Evolutionary conservation across 2,888 invertebrate genomes (phyloP).

Genomic region (Scaptomyza cyrtandrae): DNA sequence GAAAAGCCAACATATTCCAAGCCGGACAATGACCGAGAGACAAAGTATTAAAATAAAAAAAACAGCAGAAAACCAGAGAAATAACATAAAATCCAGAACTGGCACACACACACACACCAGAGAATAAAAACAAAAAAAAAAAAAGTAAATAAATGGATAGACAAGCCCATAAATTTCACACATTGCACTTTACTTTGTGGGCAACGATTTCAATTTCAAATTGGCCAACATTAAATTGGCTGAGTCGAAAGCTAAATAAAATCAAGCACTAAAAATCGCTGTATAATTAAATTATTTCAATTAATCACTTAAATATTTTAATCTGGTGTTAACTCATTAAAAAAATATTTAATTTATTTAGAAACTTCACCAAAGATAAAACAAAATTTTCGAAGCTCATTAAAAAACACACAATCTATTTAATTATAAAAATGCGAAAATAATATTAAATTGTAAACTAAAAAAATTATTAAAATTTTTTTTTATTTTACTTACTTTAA

Average conservation of each 20-base stretch:
- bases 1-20: conserved; percentile 36
- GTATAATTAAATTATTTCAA: neutral
- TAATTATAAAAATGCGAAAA: too few relatives aligned
- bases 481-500: too few relatives aligned
- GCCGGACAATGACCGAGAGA: conserved; percentile 54
- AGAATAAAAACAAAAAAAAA: neutral
- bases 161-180: conserved; percentile 42
- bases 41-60: conserved; percentile 17
- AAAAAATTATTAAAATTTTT: too few relatives aligned
- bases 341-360: too few relatives aligned
- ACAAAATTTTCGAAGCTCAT: too few relatives aligned
- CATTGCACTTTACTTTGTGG: conserved; percentile 49
- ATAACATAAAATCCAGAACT: conserved; percentile 10
- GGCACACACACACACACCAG: conserved; percentile 16
- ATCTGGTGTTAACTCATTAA: neutral
- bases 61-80: neutral
- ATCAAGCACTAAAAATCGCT: neutral
- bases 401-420: too few relatives aligned
- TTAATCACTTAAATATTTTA: neutral
- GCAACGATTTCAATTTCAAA: conserved; percentile 39
- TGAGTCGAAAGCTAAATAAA: neutral
- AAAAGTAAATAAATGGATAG: neutral
- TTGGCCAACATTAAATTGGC: conserved; percentile 23
- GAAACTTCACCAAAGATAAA: too few relatives aligned
- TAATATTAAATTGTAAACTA: too few relatives aligned